Conservation (phyloP, 2,888 invertebrate species). For the Lepas anatifera region DNA sequence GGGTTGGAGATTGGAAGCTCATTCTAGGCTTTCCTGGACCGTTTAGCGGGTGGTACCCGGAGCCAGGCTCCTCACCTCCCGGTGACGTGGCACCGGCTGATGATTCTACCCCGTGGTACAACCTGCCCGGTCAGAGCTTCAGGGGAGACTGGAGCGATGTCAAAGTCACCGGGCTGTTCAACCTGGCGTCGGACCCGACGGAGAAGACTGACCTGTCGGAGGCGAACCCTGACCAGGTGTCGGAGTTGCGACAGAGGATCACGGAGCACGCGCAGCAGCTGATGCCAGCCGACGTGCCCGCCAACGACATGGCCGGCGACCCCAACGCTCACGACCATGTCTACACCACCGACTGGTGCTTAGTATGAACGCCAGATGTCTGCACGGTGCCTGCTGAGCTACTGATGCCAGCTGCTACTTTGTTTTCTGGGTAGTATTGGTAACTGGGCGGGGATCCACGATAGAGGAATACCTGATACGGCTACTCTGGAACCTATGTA, state of each 20-base stretch:
- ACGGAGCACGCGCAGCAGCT: constrained; percentile 14
- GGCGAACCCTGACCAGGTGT: neutral
- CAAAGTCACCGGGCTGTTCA: constrained; percentile 4
- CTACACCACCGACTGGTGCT: constrained; percentile 24
- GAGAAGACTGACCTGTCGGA: constrained; percentile 18
- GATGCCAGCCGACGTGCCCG: constrained; percentile 14
- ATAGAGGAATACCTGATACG: too few relatives aligned
- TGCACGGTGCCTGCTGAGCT: too few relatives aligned
- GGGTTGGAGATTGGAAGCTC: constrained; percentile 16
- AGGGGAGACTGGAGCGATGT: too few relatives aligned
- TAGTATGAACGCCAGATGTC: too few relatives aligned
- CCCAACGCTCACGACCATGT: constrained; percentile 16
- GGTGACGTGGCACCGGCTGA: neutral
- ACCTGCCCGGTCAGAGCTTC: neutral
- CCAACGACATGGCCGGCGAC: constrained; percentile 8
- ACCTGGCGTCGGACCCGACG: constrained; percentile 16
- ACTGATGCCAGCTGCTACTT: too few relatives aligned
- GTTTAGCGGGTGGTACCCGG: neutral
- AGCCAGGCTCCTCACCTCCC: neutral
- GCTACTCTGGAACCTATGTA: too few relatives aligned
- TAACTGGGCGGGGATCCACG: too few relatives aligned
- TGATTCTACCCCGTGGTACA: neutral
- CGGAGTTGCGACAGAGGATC: constrained; percentile 13
- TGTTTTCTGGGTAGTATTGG: too few relatives aligned
- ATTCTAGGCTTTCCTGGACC: neutral